phyloP scores from a whole-genome alignment of 2,797 vertebrate species.

The Manis javanica region DNA sequence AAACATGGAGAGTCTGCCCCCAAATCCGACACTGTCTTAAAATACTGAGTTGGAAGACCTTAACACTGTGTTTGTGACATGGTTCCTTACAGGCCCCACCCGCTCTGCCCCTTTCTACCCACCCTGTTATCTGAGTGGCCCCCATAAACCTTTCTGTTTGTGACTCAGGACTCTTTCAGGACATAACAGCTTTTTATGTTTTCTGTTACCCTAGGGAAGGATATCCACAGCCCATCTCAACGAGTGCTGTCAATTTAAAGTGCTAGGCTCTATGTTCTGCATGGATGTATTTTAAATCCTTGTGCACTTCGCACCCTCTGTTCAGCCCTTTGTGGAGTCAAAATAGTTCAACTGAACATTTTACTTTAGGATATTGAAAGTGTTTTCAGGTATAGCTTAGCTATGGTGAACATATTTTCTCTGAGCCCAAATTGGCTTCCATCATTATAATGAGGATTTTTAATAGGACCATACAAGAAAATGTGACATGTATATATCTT shows the following conservation, averaged over 20 bases:
- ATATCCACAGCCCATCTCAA: neutral
- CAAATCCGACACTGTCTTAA: neutral
- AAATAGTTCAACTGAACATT: neutral
- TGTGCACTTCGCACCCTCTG: neutral
- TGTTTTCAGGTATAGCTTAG: neutral
- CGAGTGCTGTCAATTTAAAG: neutral
- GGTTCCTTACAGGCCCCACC: neutral
- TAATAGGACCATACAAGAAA: neutral
- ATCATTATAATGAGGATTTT: neutral
- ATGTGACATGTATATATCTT: neutral
- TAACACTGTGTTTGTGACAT: fast-evolving
- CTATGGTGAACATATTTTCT: neutral
- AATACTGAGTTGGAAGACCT: too few relatives aligned
- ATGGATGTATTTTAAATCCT: fast-evolving
- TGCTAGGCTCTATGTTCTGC: fast-evolving
- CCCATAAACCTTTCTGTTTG: neutral
- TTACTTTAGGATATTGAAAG: neutral
- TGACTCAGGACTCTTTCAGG: neutral
- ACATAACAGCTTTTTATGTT: too few relatives aligned
- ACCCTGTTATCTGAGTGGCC: neutral
- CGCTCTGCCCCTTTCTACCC: fast-evolving
- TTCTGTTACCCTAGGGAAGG: neutral
- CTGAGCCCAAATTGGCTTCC: too few relatives aligned
- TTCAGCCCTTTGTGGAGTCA: neutral
- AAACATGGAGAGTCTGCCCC: neutral